Evolutionary conservation across 2,797 vertebrate species (phyloP).

Genomic region (Gobio occitaniae): DNA sequence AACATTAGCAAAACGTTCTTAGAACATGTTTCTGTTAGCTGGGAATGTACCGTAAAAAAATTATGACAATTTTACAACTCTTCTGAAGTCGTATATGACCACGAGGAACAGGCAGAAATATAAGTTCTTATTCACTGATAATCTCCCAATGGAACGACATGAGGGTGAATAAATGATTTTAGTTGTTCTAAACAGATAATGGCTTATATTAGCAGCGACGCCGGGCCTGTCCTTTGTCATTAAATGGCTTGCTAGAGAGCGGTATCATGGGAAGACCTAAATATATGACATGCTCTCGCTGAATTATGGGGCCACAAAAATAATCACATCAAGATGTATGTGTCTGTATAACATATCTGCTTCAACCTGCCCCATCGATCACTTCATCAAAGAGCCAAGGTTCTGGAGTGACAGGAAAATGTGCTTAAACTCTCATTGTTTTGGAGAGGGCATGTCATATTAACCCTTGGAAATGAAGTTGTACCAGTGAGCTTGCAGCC

Average conservation of each 20-base stretch:
- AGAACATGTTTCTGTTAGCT: background rate
- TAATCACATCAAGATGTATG: slow-evolving; percentile 56
- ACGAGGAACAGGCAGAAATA: background rate
- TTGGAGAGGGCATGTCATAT: slow-evolving; percentile 74
- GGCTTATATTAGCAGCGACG: background rate
- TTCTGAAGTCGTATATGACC: background rate
- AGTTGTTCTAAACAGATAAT: slow-evolving; percentile 1
- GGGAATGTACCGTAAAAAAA: background rate
- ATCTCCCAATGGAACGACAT: background rate
- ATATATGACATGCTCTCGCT: slow-evolving; percentile 43
- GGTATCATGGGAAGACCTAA: slow-evolving; percentile 40
- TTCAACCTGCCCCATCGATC: slow-evolving; percentile 63
- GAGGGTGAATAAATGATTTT: background rate
- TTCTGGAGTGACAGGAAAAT: slow-evolving; percentile 58
- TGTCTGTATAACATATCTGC: slow-evolving; percentile 61
- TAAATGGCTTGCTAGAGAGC: slow-evolving; percentile 12
- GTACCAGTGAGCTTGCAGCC: slow-evolving; percentile 71
- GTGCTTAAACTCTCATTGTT: slow-evolving; percentile 70
- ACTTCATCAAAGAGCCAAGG: slow-evolving; percentile 68
- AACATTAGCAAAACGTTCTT: background rate
- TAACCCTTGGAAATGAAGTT: slow-evolving; percentile 75
- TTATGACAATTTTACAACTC: background rate
- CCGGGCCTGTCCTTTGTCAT: slow-evolving; percentile 25
- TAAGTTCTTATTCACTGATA: background rate
- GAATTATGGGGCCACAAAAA: slow-evolving; percentile 58